Percentiles rank a stretch among this genome's conserved stretches.
Conservation (phyloP, 2,797 vertebrate genomes). For the Anolis apletophallus region DNA sequence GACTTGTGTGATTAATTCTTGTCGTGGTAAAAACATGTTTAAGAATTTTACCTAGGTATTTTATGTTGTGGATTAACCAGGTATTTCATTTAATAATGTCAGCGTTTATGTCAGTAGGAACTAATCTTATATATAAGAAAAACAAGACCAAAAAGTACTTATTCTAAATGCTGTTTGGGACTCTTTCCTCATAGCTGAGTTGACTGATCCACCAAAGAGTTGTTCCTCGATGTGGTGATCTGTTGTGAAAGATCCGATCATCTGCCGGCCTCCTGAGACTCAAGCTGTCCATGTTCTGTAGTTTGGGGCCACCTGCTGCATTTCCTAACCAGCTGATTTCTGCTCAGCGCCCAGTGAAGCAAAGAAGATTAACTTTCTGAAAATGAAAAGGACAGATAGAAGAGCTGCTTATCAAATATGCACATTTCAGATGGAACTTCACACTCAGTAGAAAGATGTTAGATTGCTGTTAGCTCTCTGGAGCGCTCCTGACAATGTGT, state of each 20-base stretch:
- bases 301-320: constrained; percentile 60
- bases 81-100: not conserved
- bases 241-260: constrained; percentile 32
- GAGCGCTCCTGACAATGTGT: constrained; percentile 83
- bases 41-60: not conserved
- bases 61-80: not conserved
- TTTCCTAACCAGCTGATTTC: constrained; percentile 53
- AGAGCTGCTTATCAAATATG: constrained; percentile 82
- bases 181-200: not conserved
- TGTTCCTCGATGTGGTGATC: not conserved
- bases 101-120: constrained; percentile 23
- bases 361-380: constrained; percentile 80
- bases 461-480: constrained; percentile 83
- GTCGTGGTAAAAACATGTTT: not conserved
- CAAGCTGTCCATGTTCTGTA: not conserved
- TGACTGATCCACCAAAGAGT: accelerated
- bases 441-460: constrained; percentile 82
- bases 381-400: constrained; percentile 79
- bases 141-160: constrained; percentile 28
- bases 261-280: not conserved
- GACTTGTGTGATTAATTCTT: not conserved
- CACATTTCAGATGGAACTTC: constrained; percentile 83
- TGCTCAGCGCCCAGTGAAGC: constrained; percentile 60
- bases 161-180: not conserved
- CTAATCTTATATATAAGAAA: not conserved